Conservation (phyloP, 30 jellyfish, hydroid and myxozoan species). For the Nemopilema nomurai region DNA sequence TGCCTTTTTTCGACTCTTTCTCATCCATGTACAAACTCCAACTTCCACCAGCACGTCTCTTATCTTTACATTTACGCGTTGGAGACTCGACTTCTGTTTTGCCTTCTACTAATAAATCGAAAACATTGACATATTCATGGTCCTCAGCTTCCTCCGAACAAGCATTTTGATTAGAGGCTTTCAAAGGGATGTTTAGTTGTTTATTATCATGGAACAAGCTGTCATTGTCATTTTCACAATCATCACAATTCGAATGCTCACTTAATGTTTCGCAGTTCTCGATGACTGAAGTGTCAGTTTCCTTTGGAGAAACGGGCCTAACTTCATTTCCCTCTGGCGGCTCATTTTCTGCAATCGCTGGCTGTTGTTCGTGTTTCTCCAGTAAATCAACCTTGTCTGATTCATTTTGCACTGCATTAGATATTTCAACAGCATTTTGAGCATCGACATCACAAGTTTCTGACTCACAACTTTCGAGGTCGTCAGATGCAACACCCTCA, state of each 20-base stretch:
- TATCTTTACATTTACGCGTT: constrained; percentile 24
- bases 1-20: constrained; percentile 15
- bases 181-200: neutral
- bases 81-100: constrained; percentile 22
- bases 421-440: constrained; percentile 6
- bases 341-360: neutral
- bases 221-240: neutral
- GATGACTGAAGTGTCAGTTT: neutral
- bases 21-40: constrained; percentile 54
- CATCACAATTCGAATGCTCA: neutral
- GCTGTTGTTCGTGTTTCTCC: constrained; percentile 9
- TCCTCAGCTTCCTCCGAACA: constrained; percentile 8
- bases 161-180: neutral
- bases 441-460: constrained; percentile 3
- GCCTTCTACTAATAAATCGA: constrained; percentile 32
- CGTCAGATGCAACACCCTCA: constrained; percentile 18
- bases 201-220: neutral
- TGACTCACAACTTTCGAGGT: neutral
- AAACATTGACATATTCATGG: constrained; percentile 60
- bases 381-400: neutral
- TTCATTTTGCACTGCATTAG: neutral
- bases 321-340: neutral
- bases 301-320: neutral
- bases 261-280: neutral
- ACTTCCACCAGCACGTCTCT: constrained; percentile 68